Evolutionary conservation across 2,888 invertebrate genomes (phyloP).

Genomic region (Orgyia antiqua): DNA sequence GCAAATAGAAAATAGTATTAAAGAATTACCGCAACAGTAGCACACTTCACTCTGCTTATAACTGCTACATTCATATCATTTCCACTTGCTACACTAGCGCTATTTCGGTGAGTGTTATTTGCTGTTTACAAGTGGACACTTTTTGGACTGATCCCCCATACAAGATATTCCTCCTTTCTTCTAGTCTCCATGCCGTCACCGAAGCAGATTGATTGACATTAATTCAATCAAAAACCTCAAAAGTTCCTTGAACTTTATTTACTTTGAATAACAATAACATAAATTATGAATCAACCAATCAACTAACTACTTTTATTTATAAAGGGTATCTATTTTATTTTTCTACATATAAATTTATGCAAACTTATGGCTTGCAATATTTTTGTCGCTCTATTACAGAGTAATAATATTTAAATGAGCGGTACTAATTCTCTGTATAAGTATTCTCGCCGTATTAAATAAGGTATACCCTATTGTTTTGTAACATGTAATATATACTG

Average conservation of each 20-base stretch:
- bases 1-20: too few species aligned
- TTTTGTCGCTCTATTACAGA: slow-evolving; percentile 25
- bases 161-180: too few species aligned
- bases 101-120: too few species aligned
- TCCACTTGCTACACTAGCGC: too few species aligned
- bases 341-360: slow-evolving; percentile 20
- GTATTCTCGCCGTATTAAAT: slow-evolving; percentile 28
- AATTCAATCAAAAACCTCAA: not conserved
- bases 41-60: too few species aligned
- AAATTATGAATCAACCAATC: slow-evolving; percentile 11
- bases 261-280: slow-evolving; percentile 2
- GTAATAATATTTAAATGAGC: slow-evolving; percentile 31
- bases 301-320: slow-evolving; percentile 14
- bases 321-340: not conserved
- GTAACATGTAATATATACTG: slow-evolving; percentile 24
- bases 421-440: slow-evolving; percentile 23
- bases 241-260: slow-evolving; percentile 14
- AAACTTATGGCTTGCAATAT: slow-evolving; percentile 14
- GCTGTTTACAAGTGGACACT: too few species aligned
- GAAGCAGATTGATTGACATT: too few species aligned
- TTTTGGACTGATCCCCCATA: too few species aligned
- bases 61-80: too few species aligned
- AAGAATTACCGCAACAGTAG: too few species aligned
- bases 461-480: slow-evolving; percentile 33
- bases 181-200: too few species aligned